Evolutionary conservation across 1,140 invertebrate species (phyloP).

Genomic region (Bradysia coprophila): DNA sequence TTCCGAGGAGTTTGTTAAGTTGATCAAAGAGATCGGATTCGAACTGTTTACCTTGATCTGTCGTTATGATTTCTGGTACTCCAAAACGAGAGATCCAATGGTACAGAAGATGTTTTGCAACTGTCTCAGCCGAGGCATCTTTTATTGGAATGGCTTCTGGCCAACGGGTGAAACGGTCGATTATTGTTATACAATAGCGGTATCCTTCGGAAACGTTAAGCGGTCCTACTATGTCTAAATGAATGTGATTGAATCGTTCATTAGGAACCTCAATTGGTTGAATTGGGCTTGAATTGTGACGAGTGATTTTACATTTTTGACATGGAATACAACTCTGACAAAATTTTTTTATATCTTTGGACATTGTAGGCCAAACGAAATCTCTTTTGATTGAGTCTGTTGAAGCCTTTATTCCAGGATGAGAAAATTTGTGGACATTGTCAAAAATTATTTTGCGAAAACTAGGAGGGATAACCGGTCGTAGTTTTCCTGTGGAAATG

Average conservation of each 20-base stretch:
- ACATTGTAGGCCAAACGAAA: conserved; percentile 17
- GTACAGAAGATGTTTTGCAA: conserved; percentile 12
- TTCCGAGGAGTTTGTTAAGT: conserved; percentile 10
- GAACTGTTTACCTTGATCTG: conserved; percentile 19
- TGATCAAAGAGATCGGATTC: conserved; percentile 10
- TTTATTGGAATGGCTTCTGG: conserved; percentile 18
- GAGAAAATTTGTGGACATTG: conserved; percentile 9
- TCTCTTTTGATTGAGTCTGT: conserved; percentile 5
- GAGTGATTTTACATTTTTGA: conserved; percentile 13
- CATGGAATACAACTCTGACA: conserved; percentile 9
- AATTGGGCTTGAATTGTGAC: neutral
- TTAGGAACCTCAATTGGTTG: conserved; percentile 1
- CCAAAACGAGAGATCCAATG: conserved; percentile 14
- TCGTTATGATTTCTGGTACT: conserved; percentile 11
- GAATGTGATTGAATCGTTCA: conserved; percentile 10
- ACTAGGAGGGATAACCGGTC: conserved; percentile 10
- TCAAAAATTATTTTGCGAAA: conserved; percentile 12
- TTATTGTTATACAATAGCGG: conserved; percentile 10
- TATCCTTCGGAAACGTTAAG: conserved; percentile 8
- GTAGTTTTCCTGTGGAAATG: conserved; percentile 6
- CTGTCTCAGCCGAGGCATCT: conserved; percentile 14
- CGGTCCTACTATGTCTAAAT: conserved; percentile 16
- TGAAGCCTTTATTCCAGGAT: conserved; percentile 10
- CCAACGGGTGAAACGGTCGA: conserved; percentile 22
- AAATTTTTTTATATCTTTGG: conserved; percentile 5